Base-by-base conservation (phyloP, 2,888 invertebrate species). In the Troides aeacus region DNA sequence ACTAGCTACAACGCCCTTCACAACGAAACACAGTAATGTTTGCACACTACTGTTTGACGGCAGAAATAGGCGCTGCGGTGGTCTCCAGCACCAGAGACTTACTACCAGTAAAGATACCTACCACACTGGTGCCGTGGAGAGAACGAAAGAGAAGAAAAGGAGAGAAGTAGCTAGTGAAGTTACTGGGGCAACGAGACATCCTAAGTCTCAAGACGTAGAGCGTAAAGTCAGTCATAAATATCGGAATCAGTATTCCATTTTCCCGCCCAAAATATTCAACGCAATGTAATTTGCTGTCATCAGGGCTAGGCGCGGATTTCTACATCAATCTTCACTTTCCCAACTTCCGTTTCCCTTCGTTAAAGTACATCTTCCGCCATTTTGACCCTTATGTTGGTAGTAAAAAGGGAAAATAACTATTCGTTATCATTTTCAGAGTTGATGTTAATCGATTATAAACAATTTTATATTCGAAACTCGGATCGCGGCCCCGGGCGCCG, bases 271-370 rank as follows among this genome's bases (percentile, higher is more conserved):
- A 30, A 85, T 85, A 84, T 82, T 85, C 84, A 81, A 82, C 84
- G 79, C 80, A 77, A 84, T 82, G 82, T 83, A 88, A 89, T 88
- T 81, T 83, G 78, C 80, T 84, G 83, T 89, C 87, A 86, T 86
- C 89, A 85, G 81, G 81, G 76, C 78, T 79, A 75, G 80, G 80
- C 77, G 76, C 78, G 76, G 80, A 87, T 81, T 84, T 83, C 81
- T 78, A 79, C 85, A 88, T 86, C 84, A 90, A 89, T 88, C 85
- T 84, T 77, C 71, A 74, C 64, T 76, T 72, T 69, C 72, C 82
- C 76, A 83, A 79, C 36, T 72, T 74, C 72, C 59, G 30, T 53
- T 60, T 60, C 53, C 24, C 18, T 12, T 42, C 24, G 1, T 59
- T 3, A 15, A 60, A 73, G 70, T 23, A 8, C 64, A 68, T 50